Conservation (phyloP, 2,113 vertebrate species). For the Menidia beryllina region DNA sequence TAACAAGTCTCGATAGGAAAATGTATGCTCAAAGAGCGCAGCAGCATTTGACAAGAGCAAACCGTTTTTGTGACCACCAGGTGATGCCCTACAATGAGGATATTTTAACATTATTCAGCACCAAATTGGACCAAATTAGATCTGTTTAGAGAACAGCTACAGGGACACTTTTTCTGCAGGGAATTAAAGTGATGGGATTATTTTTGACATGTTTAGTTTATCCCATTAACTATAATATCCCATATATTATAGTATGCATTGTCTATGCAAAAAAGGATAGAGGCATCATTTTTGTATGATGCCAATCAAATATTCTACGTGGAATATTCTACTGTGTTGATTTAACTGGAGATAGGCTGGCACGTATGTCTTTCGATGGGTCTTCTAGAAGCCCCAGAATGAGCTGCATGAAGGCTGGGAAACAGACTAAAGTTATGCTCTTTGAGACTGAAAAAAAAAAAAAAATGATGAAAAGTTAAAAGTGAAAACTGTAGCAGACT, state of each 20-base stretch:
- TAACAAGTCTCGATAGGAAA: slow-evolving; percentile 11
- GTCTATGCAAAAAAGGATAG: too few species aligned
- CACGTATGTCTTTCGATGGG: neutral
- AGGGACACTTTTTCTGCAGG: neutral
- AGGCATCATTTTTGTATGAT: too few species aligned
- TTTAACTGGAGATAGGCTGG: neutral
- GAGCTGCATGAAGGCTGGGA: neutral
- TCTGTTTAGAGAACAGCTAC: neutral
- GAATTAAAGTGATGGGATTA: neutral
- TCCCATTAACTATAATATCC: too few species aligned
- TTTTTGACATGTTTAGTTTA: neutral
- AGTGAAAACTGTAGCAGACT: neutral
- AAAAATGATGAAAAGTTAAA: neutral
- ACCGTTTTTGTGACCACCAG: slow-evolving; percentile 43
- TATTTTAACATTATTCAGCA: slow-evolving; percentile 14
- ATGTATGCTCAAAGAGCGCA: slow-evolving; percentile 4
- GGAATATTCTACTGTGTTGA: neutral
- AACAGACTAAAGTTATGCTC: neutral
- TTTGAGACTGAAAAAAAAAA: neutral
- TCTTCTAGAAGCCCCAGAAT: neutral
- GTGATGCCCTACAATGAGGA: neutral
- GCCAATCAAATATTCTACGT: too few species aligned
- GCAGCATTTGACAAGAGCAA: slow-evolving; percentile 27
- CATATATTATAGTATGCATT: too few species aligned
- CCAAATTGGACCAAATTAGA: neutral